Evolutionary conservation across 2,888 invertebrate species (phyloP), one percentile per base, ranked within the genome.

Genomic region (Blastobasis adustella): DNA sequence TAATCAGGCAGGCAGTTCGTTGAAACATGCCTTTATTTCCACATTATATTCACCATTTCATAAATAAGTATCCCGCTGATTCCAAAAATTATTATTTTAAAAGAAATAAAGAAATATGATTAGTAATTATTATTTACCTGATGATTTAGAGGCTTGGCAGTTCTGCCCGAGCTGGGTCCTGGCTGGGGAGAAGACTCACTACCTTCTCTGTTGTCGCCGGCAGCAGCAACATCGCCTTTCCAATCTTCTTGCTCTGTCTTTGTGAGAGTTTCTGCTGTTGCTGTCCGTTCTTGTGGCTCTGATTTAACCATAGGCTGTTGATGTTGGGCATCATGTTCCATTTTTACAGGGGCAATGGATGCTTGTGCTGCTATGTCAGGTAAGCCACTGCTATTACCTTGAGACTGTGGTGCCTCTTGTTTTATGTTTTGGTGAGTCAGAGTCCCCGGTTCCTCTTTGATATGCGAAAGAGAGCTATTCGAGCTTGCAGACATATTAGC

Each of bases 131-230:
- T 23, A 44, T 54, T 54, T 60, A 76, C 79, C 73, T 72, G 69
- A 50, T 62, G 62, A 53, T 59, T 23, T 23, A 23, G 1, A 2
- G 23, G 23, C 23, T 3, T 23, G 23, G 58, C 54, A 54, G 54
- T 58, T 53, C 70, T 62, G 8, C 68, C 71, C n/a, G 77, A 71
- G 58, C 84, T 84, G 1, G 86, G 73, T 5, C 85, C 83, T 1
- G 87, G 86, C 56, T 83, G 85, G 5, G 87, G 85, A 5, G 85
- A 81, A 0, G 60, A 54, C 6, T 63, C 67, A 41, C 69, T 69
- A 3, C 62, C 56, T 41, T 63, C 61, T 45, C 76, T 67, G 49
- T 82, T 82, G 1, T 77, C 78, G 5, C 67, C 66, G 2, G 67
- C 72, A 53, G 74, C 71, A 1, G 56, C 71, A 69, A 53, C 69